Conservation (phyloP, 2,888 invertebrate species). For the Physocephala rufipes region DNA sequence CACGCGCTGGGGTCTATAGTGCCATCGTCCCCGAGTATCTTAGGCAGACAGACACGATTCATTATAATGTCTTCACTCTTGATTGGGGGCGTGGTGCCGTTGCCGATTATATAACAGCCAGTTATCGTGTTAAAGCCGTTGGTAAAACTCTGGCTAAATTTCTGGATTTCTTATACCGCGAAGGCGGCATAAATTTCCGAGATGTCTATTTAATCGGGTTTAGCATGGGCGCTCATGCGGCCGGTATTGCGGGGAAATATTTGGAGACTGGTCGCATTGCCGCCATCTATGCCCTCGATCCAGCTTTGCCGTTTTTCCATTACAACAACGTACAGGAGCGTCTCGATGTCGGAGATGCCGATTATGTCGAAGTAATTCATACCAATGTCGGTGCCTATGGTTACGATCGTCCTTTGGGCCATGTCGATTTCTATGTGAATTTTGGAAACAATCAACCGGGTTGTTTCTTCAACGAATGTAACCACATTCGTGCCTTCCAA, state of each 20-base stretch:
- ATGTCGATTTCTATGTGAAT: conserved; percentile 71
- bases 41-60: conserved; percentile 41
- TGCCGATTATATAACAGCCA: conserved; percentile 60
- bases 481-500: conserved; percentile 59
- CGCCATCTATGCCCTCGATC: conserved; percentile 70
- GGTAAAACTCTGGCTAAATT: conserved; percentile 70
- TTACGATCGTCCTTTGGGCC: conserved; percentile 66
- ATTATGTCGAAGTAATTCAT: conserved; percentile 79
- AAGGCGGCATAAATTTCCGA: conserved; percentile 62
- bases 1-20: conserved; percentile 54
- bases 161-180: conserved; percentile 73
- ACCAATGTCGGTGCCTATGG: conserved; percentile 69
- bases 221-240: conserved; percentile 72
- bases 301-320: conserved; percentile 68
- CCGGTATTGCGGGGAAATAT: conserved; percentile 68
- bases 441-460: conserved; percentile 72
- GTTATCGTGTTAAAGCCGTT: conserved; percentile 65
- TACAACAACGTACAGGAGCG: conserved; percentile 54
- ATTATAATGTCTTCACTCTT: conserved; percentile 58
- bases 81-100: conserved; percentile 63
- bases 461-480: conserved; percentile 66
- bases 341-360: conserved; percentile 72
- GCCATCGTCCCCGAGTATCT: conserved; percentile 57
- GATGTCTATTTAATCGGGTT: conserved; percentile 65
- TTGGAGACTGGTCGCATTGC: conserved; percentile 55